phyloP scores from a whole-genome alignment of 2,113 vertebrate species.

The Actenoides hombroni region DNA sequence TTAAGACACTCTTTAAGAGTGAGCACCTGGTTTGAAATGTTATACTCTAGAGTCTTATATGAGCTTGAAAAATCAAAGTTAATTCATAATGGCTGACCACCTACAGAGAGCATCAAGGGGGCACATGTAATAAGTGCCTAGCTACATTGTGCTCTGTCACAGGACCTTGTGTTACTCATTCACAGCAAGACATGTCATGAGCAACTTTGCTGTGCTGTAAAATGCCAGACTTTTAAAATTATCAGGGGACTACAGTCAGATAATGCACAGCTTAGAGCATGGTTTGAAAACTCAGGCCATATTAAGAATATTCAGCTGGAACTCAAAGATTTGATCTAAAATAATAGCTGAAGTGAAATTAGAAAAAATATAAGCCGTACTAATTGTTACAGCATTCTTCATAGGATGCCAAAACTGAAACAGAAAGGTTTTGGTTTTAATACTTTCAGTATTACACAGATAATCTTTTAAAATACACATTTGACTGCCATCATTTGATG shows the following conservation, averaged over 20 bases:
- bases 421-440: not conserved
- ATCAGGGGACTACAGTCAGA: not conserved
- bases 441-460: not conserved
- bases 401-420: not conserved
- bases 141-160: not conserved
- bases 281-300: not conserved
- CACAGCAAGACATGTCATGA: not conserved
- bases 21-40: not conserved
- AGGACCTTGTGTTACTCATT: not conserved
- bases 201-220: accelerated
- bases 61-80: not conserved
- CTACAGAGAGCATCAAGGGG: not conserved
- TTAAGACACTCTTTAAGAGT: not conserved
- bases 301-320: not conserved
- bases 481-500: not conserved
- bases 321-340: not conserved
- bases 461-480: not conserved
- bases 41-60: not conserved
- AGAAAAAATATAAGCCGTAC: not conserved
- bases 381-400: not conserved
- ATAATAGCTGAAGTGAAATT: not conserved
- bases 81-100: not conserved
- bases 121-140: not conserved
- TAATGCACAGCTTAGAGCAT: not conserved
- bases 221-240: not conserved